These are phyloP conservation scores for Dromas ardeola DNA, from an alignment of 2,113 vertebrate species.

Conservation along the genomic window DNA sequence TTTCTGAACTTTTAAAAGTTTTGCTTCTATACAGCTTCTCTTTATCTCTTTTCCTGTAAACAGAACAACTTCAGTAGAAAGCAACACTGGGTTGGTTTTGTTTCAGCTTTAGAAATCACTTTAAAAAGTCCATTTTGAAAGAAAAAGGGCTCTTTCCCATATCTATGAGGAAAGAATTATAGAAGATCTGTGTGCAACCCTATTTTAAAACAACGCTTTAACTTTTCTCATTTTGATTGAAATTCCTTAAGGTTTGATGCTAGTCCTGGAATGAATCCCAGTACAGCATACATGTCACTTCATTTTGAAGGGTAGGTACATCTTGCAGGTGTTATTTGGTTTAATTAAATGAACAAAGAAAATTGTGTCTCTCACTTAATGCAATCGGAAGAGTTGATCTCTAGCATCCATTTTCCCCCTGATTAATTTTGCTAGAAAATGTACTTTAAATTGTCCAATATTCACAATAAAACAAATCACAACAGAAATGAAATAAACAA, in stretches of 20 bases:
- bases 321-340: background rate
- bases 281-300: background rate
- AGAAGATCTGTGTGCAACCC: background rate
- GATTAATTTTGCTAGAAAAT: background rate
- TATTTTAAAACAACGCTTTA: background rate
- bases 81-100: background rate
- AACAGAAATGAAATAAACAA: background rate
- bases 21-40: background rate
- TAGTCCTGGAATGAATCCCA: background rate
- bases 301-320: background rate
- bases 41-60: background rate
- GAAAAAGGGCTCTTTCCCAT: background rate
- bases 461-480: background rate
- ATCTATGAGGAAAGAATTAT: background rate
- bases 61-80: background rate
- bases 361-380: background rate
- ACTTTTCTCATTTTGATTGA: background rate
- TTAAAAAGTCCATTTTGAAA: background rate
- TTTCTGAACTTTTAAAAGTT: background rate
- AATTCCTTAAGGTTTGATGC: background rate
- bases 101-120: background rate
- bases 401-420: background rate
- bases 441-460: background rate
- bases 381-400: background rate
- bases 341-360: constrained; percentile 21